Conservation (phyloP, 2,797 vertebrate species). For the Melanotaenia trifasciata region DNA sequence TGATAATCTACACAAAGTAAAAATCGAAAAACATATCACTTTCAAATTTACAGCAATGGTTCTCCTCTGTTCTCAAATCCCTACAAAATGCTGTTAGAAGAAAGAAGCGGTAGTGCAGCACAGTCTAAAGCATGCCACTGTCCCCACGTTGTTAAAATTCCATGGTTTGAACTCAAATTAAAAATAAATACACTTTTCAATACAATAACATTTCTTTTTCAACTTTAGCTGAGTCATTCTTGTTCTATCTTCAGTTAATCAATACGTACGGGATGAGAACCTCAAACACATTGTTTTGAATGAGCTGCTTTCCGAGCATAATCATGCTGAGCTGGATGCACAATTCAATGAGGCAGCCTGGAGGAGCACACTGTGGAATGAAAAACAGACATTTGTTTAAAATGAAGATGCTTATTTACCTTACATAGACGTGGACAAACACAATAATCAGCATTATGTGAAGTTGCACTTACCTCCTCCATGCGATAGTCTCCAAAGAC, state of each 20-base stretch:
- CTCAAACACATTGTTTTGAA: slow-evolving; percentile 98
- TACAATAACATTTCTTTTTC: neutral
- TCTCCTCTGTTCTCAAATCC: neutral
- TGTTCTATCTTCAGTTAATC: neutral
- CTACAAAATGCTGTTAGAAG: neutral
- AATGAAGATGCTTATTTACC: slow-evolving; percentile 2
- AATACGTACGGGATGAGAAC: slow-evolving; percentile 95
- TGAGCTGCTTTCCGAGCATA: slow-evolving; percentile 98
- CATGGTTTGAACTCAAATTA: neutral
- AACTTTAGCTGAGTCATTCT: neutral
- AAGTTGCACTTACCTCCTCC: slow-evolving; percentile 87
- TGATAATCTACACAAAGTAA: neutral
- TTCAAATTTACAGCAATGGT: neutral
- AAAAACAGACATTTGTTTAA: slow-evolving; percentile 20
- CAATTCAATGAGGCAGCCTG: slow-evolving; percentile 97
- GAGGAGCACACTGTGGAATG: slow-evolving; percentile 90
- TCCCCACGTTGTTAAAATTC: neutral
- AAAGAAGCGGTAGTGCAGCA: neutral
- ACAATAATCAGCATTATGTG: slow-evolving; percentile 2
- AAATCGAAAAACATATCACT: neutral
- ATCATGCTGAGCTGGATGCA: slow-evolving; percentile 99
- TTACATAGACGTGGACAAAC: neutral
- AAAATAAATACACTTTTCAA: neutral
- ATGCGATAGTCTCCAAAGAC: slow-evolving; percentile 94
- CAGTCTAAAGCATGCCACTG: neutral